Conservation (phyloP, 2,797 vertebrate species). For the Pipistrellus nathusii region DNA sequence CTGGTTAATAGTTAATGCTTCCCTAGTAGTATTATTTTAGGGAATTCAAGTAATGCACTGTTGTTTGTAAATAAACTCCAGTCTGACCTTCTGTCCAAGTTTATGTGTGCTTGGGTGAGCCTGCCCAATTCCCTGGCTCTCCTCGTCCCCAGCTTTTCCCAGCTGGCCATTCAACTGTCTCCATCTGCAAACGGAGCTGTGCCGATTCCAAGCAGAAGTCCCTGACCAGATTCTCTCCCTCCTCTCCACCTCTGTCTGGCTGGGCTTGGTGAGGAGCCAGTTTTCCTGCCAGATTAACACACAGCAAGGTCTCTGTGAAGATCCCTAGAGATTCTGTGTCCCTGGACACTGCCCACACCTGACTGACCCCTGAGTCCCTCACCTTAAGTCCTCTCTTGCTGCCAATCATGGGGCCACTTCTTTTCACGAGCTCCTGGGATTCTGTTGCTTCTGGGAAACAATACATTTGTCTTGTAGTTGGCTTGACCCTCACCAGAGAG, state of each 20-base stretch:
- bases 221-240: not conserved
- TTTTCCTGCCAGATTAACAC: not conserved
- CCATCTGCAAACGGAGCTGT: not conserved
- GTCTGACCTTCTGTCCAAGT: conserved; percentile 68
- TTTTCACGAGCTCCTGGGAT: not conserved
- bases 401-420: not conserved
- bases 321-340: not conserved
- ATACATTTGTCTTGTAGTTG: conserved; percentile 24
- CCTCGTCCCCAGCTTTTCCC: conserved; percentile 62
- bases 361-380: not conserved
- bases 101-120: conserved; percentile 54
- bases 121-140: not conserved
- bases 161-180: conserved; percentile 61
- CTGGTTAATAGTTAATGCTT: conserved; percentile 27
- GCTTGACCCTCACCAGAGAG: not conserved
- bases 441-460: not conserved
- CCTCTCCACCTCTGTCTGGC: not conserved
- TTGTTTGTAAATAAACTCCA: conserved; percentile 78
- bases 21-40: conserved; percentile 47
- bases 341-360: not conserved
- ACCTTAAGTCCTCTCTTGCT: not conserved
- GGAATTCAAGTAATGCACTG: conserved; percentile 78
- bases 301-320: not conserved
- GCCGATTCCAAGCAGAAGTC: conserved; percentile 31
- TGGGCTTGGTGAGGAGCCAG: not conserved